These are phyloP conservation scores for Apteryx mantelli DNA, from an alignment of 2,113 vertebrate genomes.

Conservation along the genomic window DNA sequence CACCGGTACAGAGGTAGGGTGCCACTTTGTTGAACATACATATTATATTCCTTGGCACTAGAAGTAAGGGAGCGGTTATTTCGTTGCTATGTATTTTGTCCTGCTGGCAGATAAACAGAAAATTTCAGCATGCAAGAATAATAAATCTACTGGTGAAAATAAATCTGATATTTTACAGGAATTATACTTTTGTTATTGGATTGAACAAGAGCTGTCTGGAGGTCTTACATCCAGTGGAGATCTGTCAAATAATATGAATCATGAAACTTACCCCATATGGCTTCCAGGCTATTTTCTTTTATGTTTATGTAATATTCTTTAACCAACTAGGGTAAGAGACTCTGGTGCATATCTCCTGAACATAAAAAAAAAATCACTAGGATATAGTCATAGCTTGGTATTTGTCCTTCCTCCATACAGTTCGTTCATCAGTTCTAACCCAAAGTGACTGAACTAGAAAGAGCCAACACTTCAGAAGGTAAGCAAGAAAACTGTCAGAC, in stretches of 20 bases:
- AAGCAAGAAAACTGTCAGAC: neutral
- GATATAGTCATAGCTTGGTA: neutral
- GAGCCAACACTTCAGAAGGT: neutral
- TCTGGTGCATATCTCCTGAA: neutral
- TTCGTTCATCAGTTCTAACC: neutral
- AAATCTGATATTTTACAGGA: neutral
- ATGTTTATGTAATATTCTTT: slow-evolving; percentile 3
- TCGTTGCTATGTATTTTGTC: slow-evolving; percentile 7
- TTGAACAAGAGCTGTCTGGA: slow-evolving; percentile 51
- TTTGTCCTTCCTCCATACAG: neutral
- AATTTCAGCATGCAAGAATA: neutral
- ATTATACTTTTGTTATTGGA: slow-evolving; percentile 23
- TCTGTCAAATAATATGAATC: neutral
- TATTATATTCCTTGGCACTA: neutral
- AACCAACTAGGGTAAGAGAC: neutral
- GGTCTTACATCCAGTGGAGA: neutral
- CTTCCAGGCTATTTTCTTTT: neutral
- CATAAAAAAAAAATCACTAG: neutral
- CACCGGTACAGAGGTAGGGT: neutral
- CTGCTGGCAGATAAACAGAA: neutral
- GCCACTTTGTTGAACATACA: neutral
- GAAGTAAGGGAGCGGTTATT: neutral
- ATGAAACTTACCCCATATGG: neutral
- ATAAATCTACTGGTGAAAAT: slow-evolving; percentile 28
- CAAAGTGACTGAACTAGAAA: slow-evolving; percentile 3